phyloP scores from a whole-genome alignment of 2,888 invertebrate species.

The Oscheius sp. region DNA sequence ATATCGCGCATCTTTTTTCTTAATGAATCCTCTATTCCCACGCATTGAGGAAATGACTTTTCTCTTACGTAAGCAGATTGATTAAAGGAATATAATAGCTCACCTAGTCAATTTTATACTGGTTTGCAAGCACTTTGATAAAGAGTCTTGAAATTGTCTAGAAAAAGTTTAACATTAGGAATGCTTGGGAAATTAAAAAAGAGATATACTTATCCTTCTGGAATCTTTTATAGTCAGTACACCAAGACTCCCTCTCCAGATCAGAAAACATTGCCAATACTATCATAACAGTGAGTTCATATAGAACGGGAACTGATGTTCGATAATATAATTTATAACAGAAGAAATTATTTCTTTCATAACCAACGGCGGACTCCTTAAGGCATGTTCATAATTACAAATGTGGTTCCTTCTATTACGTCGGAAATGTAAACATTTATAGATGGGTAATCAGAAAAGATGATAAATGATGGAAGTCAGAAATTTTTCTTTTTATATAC shows the following conservation, averaged over 20 bases:
- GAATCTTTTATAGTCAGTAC: conserved; percentile 21
- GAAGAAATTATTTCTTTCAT: conserved; percentile 73
- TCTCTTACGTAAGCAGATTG: too few relatives aligned
- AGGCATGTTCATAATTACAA: conserved; percentile 34
- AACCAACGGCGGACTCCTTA: conserved; percentile 72
- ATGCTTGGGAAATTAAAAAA: conserved; percentile 56
- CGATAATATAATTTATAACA: conserved; percentile 67
- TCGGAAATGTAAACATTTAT: conserved; percentile 27
- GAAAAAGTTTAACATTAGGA: conserved; percentile 56
- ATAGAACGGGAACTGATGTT: conserved; percentile 69
- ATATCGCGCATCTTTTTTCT: background rate
- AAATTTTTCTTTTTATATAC: conserved; percentile 8
- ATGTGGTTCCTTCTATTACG: conserved; percentile 31
- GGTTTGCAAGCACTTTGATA: conserved; percentile 72
- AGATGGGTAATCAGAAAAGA: conserved; percentile 28
- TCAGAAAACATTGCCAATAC: background rate
- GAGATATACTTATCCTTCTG: conserved; percentile 7
- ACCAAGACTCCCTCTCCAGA: background rate
- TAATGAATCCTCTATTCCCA: background rate
- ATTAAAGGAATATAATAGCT: too few relatives aligned
- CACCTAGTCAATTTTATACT: too few relatives aligned
- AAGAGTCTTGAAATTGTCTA: conserved; percentile 74
- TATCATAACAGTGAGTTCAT: conserved; percentile 67
- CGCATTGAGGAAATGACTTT: too few relatives aligned
- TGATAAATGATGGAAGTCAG: background rate